These are phyloP conservation scores for Epizoanthus illoricatus DNA, from an alignment of 92 coral and sea anemone genomes.

Conservation along the genomic window DNA sequence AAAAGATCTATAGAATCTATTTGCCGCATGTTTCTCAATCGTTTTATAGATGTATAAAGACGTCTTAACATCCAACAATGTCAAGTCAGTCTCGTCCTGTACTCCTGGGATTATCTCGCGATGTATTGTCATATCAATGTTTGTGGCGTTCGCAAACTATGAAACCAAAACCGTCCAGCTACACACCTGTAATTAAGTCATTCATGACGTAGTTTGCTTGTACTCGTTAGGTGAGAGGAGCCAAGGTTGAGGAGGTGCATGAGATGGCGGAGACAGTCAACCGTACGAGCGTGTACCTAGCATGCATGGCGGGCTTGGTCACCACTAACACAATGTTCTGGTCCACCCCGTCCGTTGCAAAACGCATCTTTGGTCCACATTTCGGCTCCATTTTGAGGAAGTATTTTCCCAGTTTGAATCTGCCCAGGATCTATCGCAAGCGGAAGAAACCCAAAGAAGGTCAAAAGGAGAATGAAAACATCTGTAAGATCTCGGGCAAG, in stretches of 20 bases:
- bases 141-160: no score
- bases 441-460: constrained; percentile 46
- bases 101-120: no score
- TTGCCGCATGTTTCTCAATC: no score
- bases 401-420: constrained; percentile 68
- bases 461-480: constrained; percentile 51
- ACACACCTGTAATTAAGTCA: no score
- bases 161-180: no score
- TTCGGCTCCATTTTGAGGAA: constrained; percentile 75
- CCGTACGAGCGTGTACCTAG: constrained; percentile 62
- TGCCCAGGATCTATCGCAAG: constrained; percentile 82
- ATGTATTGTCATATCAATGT: no score
- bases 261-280: constrained; percentile 57
- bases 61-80: no score
- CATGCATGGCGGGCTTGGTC: constrained; percentile 85
- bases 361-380: constrained; percentile 87
- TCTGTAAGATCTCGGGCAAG: constrained; percentile 66
- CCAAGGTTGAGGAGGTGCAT: constrained; percentile 69
- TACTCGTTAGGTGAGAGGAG: constrained; percentile 75
- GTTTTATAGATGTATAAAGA: no score
- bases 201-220: no score
- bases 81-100: no score
- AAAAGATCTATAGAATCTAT: no score
- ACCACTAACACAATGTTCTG: constrained; percentile 75
- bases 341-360: constrained; percentile 82